Evolutionary conservation across 2,888 invertebrate species (phyloP).

Genomic region (Caenorhabditis wallacei): DNA sequence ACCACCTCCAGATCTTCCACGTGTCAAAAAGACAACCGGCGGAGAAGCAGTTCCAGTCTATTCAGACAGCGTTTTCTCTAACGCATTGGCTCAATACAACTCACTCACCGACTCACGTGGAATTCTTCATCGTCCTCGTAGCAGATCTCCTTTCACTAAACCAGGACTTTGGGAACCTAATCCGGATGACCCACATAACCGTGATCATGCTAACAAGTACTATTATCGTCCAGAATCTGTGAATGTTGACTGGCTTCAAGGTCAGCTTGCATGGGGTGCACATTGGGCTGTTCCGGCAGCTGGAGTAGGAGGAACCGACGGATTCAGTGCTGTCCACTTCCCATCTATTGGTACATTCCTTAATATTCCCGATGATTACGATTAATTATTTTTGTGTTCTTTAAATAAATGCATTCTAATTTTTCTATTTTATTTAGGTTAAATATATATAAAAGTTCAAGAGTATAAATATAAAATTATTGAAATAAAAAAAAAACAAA

Average conservation of each 20-base stretch:
- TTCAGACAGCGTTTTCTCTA: conserved; percentile 69
- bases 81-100: conserved; percentile 65
- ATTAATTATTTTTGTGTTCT: conserved; percentile 55
- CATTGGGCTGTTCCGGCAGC: conserved; percentile 81
- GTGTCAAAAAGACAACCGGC: conserved; percentile 58
- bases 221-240: conserved; percentile 77
- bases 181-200: conserved; percentile 79
- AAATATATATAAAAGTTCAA: not conserved
- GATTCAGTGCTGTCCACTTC: conserved; percentile 78
- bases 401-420: not conserved
- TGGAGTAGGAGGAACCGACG: conserved; percentile 79
- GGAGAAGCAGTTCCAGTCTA: conserved; percentile 71
- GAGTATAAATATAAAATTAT: not conserved
- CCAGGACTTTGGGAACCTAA: conserved; percentile 81
- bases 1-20: conserved; percentile 48
- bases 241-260: conserved; percentile 78
- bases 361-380: conserved; percentile 81
- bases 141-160: conserved; percentile 79
- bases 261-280: conserved; percentile 76
- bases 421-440: conserved; percentile 21
- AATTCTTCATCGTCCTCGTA: conserved; percentile 75
- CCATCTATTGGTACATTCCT: conserved; percentile 79
- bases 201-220: conserved; percentile 80
- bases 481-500: not conserved
- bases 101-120: conserved; percentile 72